Evolutionary conservation across 1,140 invertebrate genomes (phyloP).

Genomic region (Laupala kohalensis): DNA sequence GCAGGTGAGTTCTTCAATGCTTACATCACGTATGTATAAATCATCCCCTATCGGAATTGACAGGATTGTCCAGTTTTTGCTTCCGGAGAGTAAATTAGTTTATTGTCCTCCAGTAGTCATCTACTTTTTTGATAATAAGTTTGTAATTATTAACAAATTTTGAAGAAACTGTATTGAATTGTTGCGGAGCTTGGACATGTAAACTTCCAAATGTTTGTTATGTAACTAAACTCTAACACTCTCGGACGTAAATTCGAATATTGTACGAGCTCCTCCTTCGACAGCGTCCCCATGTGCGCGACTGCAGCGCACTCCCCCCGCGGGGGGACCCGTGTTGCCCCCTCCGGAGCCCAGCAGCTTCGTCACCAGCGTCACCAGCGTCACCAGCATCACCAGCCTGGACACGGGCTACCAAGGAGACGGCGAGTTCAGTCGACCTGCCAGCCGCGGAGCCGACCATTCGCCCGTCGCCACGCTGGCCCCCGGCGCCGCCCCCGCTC

Average conservation of each 20-base stretch:
- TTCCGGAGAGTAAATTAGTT: too few relatives aligned
- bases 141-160: too few relatives aligned
- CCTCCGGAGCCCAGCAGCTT: slow-evolving; percentile 49
- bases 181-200: too few relatives aligned
- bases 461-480: neutral
- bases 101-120: too few relatives aligned
- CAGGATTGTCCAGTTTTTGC: too few relatives aligned
- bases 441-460: slow-evolving; percentile 55
- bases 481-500: neutral
- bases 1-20: neutral
- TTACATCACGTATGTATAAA: too few relatives aligned
- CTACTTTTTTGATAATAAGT: too few relatives aligned
- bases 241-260: neutral
- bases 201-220: too few relatives aligned
- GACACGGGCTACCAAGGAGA: slow-evolving; percentile 77
- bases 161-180: too few relatives aligned
- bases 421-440: slow-evolving; percentile 66
- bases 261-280: neutral
- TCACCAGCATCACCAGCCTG: slow-evolving; percentile 71
- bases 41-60: too few relatives aligned
- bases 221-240: neutral
- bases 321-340: slow-evolving; percentile 29
- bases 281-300: slow-evolving; percentile 4
- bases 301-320: slow-evolving; percentile 21
- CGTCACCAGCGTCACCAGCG: slow-evolving; percentile 46